These are phyloP conservation scores for Sebastes cheni DNA, from an alignment of 2,797 vertebrate genomes.

Conservation along the genomic window DNA sequence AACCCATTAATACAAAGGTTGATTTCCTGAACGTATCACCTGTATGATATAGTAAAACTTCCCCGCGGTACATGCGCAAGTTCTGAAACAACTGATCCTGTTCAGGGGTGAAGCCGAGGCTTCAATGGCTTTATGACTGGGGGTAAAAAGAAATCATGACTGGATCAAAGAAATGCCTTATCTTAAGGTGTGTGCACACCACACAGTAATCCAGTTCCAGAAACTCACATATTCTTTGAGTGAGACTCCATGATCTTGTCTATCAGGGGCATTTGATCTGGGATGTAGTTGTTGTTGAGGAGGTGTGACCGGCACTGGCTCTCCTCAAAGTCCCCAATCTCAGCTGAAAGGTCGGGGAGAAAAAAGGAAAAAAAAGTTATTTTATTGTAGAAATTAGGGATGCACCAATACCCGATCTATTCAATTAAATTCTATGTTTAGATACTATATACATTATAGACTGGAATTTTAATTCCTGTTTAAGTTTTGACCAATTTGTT, in stretches of 20 bases:
- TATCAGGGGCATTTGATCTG: slow-evolving; percentile 94
- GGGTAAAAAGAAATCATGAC: slow-evolving; percentile 3
- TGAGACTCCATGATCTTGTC: slow-evolving; percentile 98
- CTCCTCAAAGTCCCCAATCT: slow-evolving; percentile 99
- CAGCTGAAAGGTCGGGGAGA: slow-evolving; percentile 80
- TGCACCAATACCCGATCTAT: too few species aligned
- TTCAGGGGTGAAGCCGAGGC: slow-evolving; percentile 23
- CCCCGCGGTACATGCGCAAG: slow-evolving; percentile 19
- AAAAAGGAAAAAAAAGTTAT: neutral
- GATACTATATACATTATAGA: too few species aligned
- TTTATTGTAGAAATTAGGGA: neutral
- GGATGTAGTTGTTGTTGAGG: slow-evolving; percentile 95
- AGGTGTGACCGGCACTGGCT: slow-evolving; percentile 93
- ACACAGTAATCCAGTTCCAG: neutral
- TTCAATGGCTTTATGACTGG: slow-evolving; percentile 13
- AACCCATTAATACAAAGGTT: slow-evolving; percentile 41
- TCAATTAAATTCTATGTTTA: too few species aligned
- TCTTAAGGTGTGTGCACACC: neutral
- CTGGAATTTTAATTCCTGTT: too few species aligned
- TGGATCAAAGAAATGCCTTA: neutral
- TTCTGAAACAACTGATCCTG: slow-evolving; percentile 58
- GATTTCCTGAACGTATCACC: slow-evolving; percentile 59
- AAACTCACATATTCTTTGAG: slow-evolving; percentile 90
- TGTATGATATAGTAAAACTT: slow-evolving; percentile 55
- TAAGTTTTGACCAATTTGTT: too few species aligned